Evolutionary conservation across 2,797 vertebrate species (phyloP), one percentile per base, ranked within the genome.

Genomic region (Acrossocheilus wenchowensis): DNA sequence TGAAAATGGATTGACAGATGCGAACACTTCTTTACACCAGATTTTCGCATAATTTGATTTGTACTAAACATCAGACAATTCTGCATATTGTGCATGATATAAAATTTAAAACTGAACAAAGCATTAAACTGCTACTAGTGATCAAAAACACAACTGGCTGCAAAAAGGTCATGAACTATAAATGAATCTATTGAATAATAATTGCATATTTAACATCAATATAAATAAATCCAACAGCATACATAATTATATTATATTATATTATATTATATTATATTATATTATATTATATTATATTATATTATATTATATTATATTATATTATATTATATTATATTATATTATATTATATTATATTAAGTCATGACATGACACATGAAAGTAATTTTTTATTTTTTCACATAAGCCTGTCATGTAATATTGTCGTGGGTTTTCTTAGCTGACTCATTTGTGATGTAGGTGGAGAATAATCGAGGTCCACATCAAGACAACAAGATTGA

Each of bases 361-460:
- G 26, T 75, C 43, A 74, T 30, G 5, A 30, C 26, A 50, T 50
- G 72, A 74, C 45, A 30, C 15, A 50, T 74, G 7, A 17, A 26
- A 30, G 17, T 26, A 48, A 26, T 62, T 5, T 14, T 26, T n/a
- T n/a, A 3, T 15, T 14, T 6, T 26, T 15, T 17, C 4, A 21
- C 52, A 21, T 77, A 23, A 36, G 30, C 52, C 12, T 39, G 14
- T 26, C 14, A 26, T 8, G 11, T 60, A 57, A 78, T 14, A 0
- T 10, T 41, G 12, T 30, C 2, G n/a, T 79, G 39, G 36, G 78
- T 43, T 64, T 62, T 79, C 54, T 62, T 62, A 45, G n/a, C 36
- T 79, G 78, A 79, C 57, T 79, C 78, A 79, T 79, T 26, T 64
- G 15, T 62, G 39, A 79, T 79, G 78, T 45, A 45, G 57, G 78